Evolutionary conservation across 2,888 invertebrate species (phyloP).

Genomic region (Drosophila barbarae): DNA sequence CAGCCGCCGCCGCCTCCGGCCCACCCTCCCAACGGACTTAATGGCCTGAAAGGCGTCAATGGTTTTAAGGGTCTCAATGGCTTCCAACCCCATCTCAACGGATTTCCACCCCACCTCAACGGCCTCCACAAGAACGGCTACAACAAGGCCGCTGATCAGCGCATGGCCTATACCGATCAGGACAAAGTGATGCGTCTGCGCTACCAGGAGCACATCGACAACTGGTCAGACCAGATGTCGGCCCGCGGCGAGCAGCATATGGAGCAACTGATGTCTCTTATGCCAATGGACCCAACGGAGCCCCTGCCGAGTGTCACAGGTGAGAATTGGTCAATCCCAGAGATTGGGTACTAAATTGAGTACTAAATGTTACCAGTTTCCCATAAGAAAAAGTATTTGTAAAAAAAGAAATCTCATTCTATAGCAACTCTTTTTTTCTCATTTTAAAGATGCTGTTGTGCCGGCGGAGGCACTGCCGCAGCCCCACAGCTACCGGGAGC

Average conservation of each 20-base stretch:
- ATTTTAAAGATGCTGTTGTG: constrained; percentile 1
- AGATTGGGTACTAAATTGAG: no score
- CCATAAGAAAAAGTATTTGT: not conserved
- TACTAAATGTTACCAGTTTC: not conserved
- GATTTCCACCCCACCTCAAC: not conserved
- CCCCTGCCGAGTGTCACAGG: constrained; percentile 10
- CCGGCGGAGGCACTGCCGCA: not conserved
- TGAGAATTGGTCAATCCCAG: constrained; percentile 1
- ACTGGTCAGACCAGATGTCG: not conserved
- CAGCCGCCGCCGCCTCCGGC: not conserved
- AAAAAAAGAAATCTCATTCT: not conserved
- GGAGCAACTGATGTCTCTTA: not conserved
- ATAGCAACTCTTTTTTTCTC: not conserved
- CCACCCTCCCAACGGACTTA: constrained; percentile 1
- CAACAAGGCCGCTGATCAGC: constrained; percentile 5
- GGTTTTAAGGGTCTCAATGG: not conserved
- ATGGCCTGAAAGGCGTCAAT: constrained; percentile 13
- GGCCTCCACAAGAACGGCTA: constrained; percentile 6
- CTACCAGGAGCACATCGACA: not conserved
- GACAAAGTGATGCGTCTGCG: constrained; percentile 10
- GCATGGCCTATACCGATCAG: constrained; percentile 9
- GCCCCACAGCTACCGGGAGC: constrained; percentile 35
- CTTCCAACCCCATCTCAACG: not conserved
- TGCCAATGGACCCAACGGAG: not conserved
- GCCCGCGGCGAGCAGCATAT: not conserved